Conservation (phyloP, 2,888 invertebrate species). For the Rhagonycha fulva region DNA sequence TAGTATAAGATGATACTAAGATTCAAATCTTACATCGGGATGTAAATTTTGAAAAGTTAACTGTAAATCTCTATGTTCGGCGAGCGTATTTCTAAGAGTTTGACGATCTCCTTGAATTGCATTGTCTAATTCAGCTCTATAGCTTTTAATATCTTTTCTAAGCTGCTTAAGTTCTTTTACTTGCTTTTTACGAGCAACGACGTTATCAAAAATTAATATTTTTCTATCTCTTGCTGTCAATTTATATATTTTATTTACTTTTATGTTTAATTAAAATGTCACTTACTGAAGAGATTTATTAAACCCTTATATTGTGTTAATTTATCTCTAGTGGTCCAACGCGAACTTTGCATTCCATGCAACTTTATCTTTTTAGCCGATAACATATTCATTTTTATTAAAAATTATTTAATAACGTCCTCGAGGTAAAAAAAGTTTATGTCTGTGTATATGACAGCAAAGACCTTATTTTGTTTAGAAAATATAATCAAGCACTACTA, state of each 20-base stretch:
- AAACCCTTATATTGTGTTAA: conserved; percentile 68
- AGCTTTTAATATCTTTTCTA: conserved; percentile 60
- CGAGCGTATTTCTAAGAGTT: conserved; percentile 61
- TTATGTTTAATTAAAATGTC: not conserved
- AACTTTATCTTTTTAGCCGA: conserved; percentile 62
- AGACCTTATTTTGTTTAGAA: not conserved
- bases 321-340: conserved; percentile 70
- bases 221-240: conserved; percentile 63
- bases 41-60: conserved; percentile 59
- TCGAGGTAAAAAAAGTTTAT: not conserved
- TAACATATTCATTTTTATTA: conserved; percentile 54
- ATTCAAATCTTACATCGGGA: conserved; percentile 45
- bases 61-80: conserved; percentile 62
- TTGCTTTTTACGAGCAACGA: conserved; percentile 56
- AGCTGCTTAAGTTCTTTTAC: conserved; percentile 62
- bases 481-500: not conserved
- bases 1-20: conserved; percentile 15
- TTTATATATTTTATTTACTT: not conserved
- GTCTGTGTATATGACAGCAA: not conserved
- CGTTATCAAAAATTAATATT: conserved; percentile 63
- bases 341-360: conserved; percentile 67
- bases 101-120: conserved; percentile 65
- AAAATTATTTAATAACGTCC: not conserved
- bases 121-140: conserved; percentile 62
- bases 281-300: conserved; percentile 66